Evolutionary conservation across 2,888 invertebrate genomes (phyloP), one percentile per base, ranked within the genome.

Genomic region (Spilosoma lubricipeda): DNA sequence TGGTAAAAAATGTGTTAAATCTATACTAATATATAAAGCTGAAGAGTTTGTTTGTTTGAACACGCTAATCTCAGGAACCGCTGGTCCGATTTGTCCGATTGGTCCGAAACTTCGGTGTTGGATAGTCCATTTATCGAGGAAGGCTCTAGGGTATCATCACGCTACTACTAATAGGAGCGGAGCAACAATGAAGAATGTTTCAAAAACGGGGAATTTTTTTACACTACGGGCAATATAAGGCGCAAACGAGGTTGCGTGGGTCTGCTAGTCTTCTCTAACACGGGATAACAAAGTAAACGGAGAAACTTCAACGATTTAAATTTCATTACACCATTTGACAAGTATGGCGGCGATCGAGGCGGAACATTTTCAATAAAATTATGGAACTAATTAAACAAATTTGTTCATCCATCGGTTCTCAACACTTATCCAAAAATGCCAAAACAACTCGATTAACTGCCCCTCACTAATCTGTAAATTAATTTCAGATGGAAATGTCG

Each of bases 401-500:
- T 86, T 78, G 70, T 78, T 81, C 87, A 84, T 82, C 80, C 82
- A 82, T 86, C 80, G 81, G 85, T 84, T 87, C 81, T 82, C 82
- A 84, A 83, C 81, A 84, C 79, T 84, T 80, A 80, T 80, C 83
- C 77, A 83, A 87, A 87, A 87, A 87, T 85, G 82, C 79, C 79
- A 76, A n/a, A 78, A 72, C 75, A 83, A 86, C 86, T 84, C 82
- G 80, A 86, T 87, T 85, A 88, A 84, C 85, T 86, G 88, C 83
- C 85, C 83, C 82, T 83, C 80, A 80, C 83, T 88, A 87, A 88
- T 90, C 83, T 85, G 77, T 82, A 85, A 89, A 88, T 90, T 90
- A 88, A 90, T 90, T 87, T 83, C 75, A 80, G 77, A 78, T 80
- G 78, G 74, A 76, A 82, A 80, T 78, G 80, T 78, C 42, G 67